Conservation (phyloP, 1,140 invertebrate species). For the Camponotus pennsylvanicus region DNA sequence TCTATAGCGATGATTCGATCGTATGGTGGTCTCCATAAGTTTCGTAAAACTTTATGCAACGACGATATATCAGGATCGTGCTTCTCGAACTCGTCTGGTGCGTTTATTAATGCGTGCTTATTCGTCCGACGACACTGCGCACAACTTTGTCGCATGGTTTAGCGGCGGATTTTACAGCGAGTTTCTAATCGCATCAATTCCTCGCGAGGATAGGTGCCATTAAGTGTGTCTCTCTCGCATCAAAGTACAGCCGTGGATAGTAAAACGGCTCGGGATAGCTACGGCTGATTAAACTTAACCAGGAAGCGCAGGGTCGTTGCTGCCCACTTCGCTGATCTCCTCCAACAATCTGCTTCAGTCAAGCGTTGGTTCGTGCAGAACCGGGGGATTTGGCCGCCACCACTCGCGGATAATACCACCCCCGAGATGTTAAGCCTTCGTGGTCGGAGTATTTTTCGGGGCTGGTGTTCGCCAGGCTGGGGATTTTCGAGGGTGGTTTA, state of each 20-base stretch:
- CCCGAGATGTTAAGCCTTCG: constrained; percentile 45
- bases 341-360: constrained; percentile 65
- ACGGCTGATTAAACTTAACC: constrained; percentile 71
- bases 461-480: constrained; percentile 34
- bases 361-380: constrained; percentile 38
- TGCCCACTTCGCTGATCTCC: constrained; percentile 66
- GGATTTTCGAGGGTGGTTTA: constrained; percentile 56
- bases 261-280: constrained; percentile 12
- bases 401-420: constrained; percentile 56
- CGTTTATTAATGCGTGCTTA: constrained; percentile 8
- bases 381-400: constrained; percentile 56
- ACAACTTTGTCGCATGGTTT: constrained; percentile 66
- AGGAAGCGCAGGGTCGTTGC: constrained; percentile 49
- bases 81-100: constrained; percentile 19
- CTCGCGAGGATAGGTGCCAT: constrained; percentile 60
- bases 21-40: neutral
- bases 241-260: constrained; percentile 37
- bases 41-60: constrained; percentile 7
- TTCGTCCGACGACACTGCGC: constrained; percentile 25
- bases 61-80: constrained; percentile 31
- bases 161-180: constrained; percentile 52
- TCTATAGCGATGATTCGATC: constrained; percentile 3
- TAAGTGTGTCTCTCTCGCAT: constrained; percentile 45
- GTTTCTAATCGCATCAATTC: constrained; percentile 47
- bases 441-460: constrained; percentile 49